Percentiles rank a stretch among this genome's conserved stretches.
Evolutionary conservation across 2,888 invertebrate genomes (phyloP).

Genomic region (Nowickia ferox): DNA sequence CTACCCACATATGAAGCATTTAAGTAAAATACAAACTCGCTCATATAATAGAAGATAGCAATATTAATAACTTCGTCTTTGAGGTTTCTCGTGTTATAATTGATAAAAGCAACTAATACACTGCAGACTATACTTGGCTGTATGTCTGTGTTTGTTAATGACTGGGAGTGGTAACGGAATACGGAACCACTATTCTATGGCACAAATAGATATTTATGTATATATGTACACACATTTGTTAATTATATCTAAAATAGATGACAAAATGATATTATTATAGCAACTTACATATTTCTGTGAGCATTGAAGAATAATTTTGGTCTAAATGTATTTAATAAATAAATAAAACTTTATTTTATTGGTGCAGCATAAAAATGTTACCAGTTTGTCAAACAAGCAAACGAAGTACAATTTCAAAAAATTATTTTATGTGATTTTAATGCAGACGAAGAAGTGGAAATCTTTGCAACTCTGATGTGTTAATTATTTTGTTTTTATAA

Average conservation of each 20-base stretch:
- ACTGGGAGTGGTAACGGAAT: neutral
- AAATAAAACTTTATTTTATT: neutral
- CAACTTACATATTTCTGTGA: neutral
- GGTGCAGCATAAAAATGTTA: no score
- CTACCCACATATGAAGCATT: constrained; percentile 2
- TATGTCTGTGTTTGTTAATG: neutral
- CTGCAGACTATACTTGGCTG: neutral
- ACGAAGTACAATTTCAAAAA: no score
- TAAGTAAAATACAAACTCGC: neutral
- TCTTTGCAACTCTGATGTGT: no score
- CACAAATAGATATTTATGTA: neutral
- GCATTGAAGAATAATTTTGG: neutral
- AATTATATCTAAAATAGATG: constrained; percentile 1
- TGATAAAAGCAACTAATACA: constrained; percentile 38
- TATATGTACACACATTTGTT: no score
- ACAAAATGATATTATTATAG: neutral
- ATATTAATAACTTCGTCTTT: constrained; percentile 32
- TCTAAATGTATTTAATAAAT: neutral
- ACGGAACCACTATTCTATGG: neutral
- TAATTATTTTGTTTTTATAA: no score
- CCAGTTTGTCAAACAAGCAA: no score
- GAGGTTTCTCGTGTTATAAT: constrained; percentile 3
- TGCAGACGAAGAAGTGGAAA: no score
- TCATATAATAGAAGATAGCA: neutral
- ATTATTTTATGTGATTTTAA: no score